Evolutionary conservation across 2,113 vertebrate species (phyloP), one percentile per base, ranked within the genome.

Genomic region (Psittacula cyanocephala): DNA sequence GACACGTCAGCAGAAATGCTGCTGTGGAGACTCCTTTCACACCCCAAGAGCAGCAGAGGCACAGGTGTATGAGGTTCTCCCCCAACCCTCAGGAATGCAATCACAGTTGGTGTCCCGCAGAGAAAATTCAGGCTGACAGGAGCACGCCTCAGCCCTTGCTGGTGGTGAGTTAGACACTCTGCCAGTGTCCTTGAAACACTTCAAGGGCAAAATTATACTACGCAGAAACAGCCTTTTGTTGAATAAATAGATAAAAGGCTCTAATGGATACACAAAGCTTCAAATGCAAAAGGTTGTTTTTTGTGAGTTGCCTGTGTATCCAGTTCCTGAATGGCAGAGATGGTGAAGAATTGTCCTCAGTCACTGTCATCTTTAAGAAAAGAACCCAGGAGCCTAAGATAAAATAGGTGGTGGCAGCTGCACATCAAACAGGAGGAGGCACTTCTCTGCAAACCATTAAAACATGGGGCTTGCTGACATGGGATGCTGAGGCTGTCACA

Each of bases 31-130:
- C 19, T 60, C 35, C 16, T 78, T 41, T 46, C 65, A 44, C 46
- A 46, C 2, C 62, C 74, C 7, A 19, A 25, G 55, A 75, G 62
- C 68, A 37, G 59, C 60, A 37, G 65, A 53, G 39, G 31, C 52
- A 57, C 23, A 0, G 0, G 13, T 18, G 46, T 37, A 10, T 0
- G 3, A 49, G 50, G 70, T 46, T 69, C 35, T 49, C 63, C 47
- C 50, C 29, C 44, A 43, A 41, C 39, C 10, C 74, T 44, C 20
- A 27, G 47, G 47, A 75, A 63, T 1, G 6, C 41, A 19, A 28
- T 60, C 41, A 62, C 7, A 0, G 8, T n/a, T 41, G 20, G 67
- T 10, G 44, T 28, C 37, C 80, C 63, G 28, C 28, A 77, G 71
- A 57, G 41, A 77, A 81, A 60, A 41, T 7, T 68, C 28, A 31